Evolutionary conservation across 2,888 invertebrate species (phyloP), one percentile per base, ranked within the genome.

Genomic region (Dyspetes luteomarginatus): DNA sequence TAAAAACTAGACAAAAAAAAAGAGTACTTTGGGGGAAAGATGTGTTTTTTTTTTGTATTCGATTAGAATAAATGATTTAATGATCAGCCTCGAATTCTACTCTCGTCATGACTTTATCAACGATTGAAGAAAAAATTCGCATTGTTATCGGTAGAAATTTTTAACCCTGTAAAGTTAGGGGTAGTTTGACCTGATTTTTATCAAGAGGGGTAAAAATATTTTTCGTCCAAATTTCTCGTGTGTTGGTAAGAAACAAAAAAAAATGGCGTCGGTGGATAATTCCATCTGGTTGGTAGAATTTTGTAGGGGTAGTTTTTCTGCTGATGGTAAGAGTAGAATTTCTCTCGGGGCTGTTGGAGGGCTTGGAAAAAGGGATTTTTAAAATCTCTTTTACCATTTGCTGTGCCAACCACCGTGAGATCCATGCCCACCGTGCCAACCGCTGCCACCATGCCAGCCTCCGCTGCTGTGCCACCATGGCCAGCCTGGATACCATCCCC

Each of bases 401-500:
- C 79, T 73, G 65, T 85, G 85, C 85, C 85, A 85, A 4, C 84
- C 84, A 22, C 78, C 78, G 17, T 72, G 74, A n/a, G n/a, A n/a
- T n/a, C 78, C 72, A 36, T 77, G 74, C 19, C 83, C 81, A n/a
- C 78, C 72, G 68, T 83, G 83, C 60, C 68, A 60, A 5, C 78
- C 76, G 19, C 67, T 48, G 2, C 78, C 62, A 17, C 82, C 74
- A 28, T 81, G 75, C 81, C 82, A 79, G 7, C 81, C 81, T 43
- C 76, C 56, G 43, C 75, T 50, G 17, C 77, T 52, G 55, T 82
- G 74, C 72, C 80, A 86, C 81, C 71, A 85, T 9, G 86, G 84
- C 86, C 84, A 84, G 28, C 83, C 52, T 17, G 85, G 83, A 43
- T 85, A 82, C 80, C 81, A 85, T 58, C 87, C 87, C 52, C 85